These are phyloP conservation scores for Tachysurus vachellii DNA, from an alignment of 2,113 vertebrate species.

Conservation along the genomic window DNA sequence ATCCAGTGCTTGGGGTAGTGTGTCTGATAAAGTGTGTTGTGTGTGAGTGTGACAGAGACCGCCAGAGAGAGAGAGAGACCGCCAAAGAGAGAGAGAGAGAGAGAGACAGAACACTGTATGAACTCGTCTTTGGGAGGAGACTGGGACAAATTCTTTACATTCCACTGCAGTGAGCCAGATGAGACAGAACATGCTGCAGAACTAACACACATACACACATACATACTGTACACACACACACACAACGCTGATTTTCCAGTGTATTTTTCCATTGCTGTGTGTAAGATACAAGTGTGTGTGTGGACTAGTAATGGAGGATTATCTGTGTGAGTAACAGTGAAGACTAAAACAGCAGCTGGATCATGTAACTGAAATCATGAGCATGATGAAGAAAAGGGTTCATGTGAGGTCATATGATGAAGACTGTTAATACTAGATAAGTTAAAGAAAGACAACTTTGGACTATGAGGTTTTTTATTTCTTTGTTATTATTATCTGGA, in stretches of 20 bases:
- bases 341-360: not conserved
- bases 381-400: not conserved
- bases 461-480: not conserved
- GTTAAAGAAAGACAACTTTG: not conserved
- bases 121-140: not conserved
- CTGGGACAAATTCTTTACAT: conserved; percentile 28
- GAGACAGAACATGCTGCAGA: not conserved
- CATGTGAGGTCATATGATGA: not conserved
- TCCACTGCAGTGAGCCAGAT: not conserved
- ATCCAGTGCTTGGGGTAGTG: not conserved
- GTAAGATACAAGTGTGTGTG: not conserved
- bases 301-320: not conserved
- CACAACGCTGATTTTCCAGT: not conserved
- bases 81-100: not conserved
- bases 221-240: conserved; percentile 2
- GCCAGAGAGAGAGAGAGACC: not conserved
- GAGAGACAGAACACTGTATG: not conserved
- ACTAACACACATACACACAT: not conserved
- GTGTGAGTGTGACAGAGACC: not conserved
- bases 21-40: not conserved
- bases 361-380: not conserved
- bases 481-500: not conserved
- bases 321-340: not conserved
- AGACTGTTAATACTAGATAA: not conserved
- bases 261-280: not conserved